A percentile compares a stretch with the other conserved stretches of the same genome.
Evolutionary conservation across 2,797 vertebrate genomes (phyloP).

Genomic region (Squalus acanthias): DNA sequence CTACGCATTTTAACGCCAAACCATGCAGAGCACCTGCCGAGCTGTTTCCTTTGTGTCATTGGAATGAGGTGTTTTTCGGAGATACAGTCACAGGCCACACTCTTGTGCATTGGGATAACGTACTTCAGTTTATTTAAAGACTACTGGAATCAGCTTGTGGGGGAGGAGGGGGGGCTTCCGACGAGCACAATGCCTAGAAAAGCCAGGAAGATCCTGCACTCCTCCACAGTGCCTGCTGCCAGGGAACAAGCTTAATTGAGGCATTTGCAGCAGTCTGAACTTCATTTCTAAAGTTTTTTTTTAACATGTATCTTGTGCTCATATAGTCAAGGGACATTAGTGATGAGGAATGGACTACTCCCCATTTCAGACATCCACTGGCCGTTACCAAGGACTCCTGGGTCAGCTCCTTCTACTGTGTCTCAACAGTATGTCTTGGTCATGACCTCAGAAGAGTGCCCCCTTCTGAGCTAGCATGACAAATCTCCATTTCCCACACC

Average conservation of each 20-base stretch:
- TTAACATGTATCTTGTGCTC: neutral
- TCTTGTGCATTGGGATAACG: neutral
- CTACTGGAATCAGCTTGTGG: neutral
- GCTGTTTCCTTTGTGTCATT: neutral
- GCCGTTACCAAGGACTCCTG: too few relatives aligned
- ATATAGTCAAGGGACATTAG: neutral
- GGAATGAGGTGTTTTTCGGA: neutral
- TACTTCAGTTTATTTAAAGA: neutral
- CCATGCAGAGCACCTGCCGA: neutral
- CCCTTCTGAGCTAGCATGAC: neutral
- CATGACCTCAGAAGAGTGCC: neutral
- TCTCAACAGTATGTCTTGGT: too few relatives aligned
- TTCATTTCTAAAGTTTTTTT: neutral
- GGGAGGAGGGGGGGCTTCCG: neutral
- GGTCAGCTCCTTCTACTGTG: neutral
- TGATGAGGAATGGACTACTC: neutral
- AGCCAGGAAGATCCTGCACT: neutral
- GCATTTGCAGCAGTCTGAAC: neutral
- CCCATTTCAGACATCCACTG: neutral
- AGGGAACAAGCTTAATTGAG: neutral
- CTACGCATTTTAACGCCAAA: neutral
- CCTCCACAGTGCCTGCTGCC: neutral
- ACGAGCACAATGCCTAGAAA: neutral
- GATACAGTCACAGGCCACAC: neutral
- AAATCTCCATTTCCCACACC: neutral